These are phyloP conservation scores for Conops quadrifasciatus DNA, from an alignment of 2,888 invertebrate species.

Conservation along the genomic window DNA sequence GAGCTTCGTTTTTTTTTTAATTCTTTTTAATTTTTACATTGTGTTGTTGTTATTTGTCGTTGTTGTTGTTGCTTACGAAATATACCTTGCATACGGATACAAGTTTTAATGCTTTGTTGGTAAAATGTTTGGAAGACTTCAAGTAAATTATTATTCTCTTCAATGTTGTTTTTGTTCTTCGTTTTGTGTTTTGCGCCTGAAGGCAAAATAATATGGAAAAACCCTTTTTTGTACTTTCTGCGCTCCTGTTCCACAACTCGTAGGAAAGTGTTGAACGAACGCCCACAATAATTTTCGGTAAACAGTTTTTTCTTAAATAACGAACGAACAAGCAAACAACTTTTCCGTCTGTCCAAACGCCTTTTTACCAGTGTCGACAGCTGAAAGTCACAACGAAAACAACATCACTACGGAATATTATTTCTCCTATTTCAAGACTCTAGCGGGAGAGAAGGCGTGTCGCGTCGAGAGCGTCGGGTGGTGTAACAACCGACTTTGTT, in stretches of 20 bases:
- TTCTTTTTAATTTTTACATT: not conserved
- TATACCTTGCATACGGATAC: no score
- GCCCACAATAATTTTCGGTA: slow-evolving; percentile 55
- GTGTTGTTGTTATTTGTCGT: not conserved
- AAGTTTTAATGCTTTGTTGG: not conserved
- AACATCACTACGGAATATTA: not conserved
- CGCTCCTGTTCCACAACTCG: slow-evolving; percentile 54
- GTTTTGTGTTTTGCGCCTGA: not conserved
- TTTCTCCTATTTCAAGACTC: not conserved
- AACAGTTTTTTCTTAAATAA: not conserved
- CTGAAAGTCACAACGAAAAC: not conserved
- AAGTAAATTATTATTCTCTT: not conserved
- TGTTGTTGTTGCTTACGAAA: no score
- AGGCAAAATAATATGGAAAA: not conserved
- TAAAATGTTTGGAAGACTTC: not conserved
- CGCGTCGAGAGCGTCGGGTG: no score
- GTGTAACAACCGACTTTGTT: no score
- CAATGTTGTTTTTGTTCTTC: not conserved
- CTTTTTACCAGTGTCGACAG: not conserved
- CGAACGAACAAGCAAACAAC: no score
- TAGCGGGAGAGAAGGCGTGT: not conserved
- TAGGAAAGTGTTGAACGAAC: slow-evolving; percentile 64
- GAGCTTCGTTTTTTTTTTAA: not conserved
- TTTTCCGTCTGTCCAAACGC: not conserved
- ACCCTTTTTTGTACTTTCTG: slow-evolving; percentile 46